Evolutionary conservation across 1,140 invertebrate genomes (phyloP), one percentile per base, ranked within the genome.

Genomic region (Drosophila aff.): DNA sequence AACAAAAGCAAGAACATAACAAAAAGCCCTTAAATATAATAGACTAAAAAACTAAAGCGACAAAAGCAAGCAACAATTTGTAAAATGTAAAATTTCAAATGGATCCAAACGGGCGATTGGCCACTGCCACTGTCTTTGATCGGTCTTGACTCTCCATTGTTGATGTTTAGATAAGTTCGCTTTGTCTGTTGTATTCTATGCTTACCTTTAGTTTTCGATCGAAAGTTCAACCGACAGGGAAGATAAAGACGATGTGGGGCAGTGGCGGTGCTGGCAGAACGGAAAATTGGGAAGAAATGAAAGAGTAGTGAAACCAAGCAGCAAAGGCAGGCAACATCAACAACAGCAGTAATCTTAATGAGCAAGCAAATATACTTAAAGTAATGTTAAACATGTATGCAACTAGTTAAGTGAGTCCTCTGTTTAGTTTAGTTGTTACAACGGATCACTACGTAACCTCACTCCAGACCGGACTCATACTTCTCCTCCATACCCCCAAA

Each of bases 361-460:
- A 73, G 33, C 44, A 72, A 73, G 38, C 67, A 52, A 60, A 72
- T 36, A 58, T 84, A 78, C 82, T 81, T 85, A 85, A 80, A 81
- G 49, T 77, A 81, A 81, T 85, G 73, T 77, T 73, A 73, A 84
- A 73, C 47, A 68, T 67, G 66, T 65, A 61, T 63, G 79, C 72
- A 66, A 66, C 75, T 79, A 76, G 63, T 74, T 78, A 63, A 85
- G 82, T 76, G 80, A 84, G 82, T 78, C 67, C 69, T 85, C 36
- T 69, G 78, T 68, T 81, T 71, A 81, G 64, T 85, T 85, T 81
- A 66, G 65, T 83, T 79, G 76, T 74, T 71, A 67, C 63, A 81
- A 81, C 49, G 43, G 60, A 26, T 72, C 21, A 80, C 33, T 55
- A 21, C 2, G 18, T 23, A 55, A 38, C 66, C 58, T 46, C 23